phyloP scores from a whole-genome alignment of 2,888 invertebrate species.

The Zonitis immaculata region DNA sequence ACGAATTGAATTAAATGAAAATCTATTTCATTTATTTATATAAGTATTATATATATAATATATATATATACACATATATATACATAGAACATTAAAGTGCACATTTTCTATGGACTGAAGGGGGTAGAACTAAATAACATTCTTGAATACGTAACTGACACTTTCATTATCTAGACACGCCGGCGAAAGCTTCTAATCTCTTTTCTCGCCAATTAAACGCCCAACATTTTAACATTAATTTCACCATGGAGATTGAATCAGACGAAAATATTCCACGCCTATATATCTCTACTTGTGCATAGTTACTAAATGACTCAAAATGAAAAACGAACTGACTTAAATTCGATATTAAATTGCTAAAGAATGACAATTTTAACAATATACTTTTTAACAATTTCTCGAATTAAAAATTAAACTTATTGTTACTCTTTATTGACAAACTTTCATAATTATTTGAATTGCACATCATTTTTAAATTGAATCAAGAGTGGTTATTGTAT shows the following conservation, averaged over 20 bases:
- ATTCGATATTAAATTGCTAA: not conserved
- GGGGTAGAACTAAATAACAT: conserved; percentile 15
- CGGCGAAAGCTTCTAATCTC: conserved; percentile 23
- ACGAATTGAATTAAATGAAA: not conserved
- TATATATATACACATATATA: too few species aligned
- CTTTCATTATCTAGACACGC: conserved; percentile 23
- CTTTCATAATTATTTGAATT: too few species aligned
- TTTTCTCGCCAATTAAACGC: conserved; percentile 23
- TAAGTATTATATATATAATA: too few species aligned
- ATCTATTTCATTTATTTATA: conserved; percentile 3
- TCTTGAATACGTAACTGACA: conserved; percentile 23
- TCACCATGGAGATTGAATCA: conserved; percentile 21
- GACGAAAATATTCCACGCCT: conserved; percentile 17
- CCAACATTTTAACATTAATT: conserved; percentile 23
- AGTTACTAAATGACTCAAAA: conserved; percentile 14
- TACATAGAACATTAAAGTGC: conserved; percentile 6
- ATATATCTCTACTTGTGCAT: conserved; percentile 12
- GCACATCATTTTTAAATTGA: too few species aligned
- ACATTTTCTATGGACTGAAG: not conserved
- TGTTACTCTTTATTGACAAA: not conserved
- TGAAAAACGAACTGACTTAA: conserved; percentile 3
- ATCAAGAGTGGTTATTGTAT: not conserved
- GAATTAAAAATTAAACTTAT: not conserved
- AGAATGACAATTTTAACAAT: not conserved
- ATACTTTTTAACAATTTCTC: not conserved